phyloP scores from a whole-genome alignment of 2,888 invertebrate genomes.

The Epistrophe eligans region DNA sequence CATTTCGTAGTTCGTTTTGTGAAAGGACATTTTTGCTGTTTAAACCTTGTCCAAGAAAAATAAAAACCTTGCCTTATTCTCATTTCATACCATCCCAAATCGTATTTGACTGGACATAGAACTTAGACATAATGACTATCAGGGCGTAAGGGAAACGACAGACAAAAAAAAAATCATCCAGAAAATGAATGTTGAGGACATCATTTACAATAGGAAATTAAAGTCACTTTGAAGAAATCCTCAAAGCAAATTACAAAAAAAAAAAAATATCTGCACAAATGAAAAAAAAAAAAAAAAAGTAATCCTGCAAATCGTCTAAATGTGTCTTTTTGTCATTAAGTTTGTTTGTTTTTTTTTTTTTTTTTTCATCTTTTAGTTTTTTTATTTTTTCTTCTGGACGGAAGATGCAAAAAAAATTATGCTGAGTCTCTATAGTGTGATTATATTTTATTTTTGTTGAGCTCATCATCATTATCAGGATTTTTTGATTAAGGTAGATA shows the following conservation, averaged over 20 bases:
- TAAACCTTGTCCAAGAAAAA: conserved; percentile 19
- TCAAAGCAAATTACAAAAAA: conserved; percentile 60
- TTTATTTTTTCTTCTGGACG: background rate
- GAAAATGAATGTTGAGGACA: conserved; percentile 38
- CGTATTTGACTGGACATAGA: background rate
- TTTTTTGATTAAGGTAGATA: conserved; percentile 38
- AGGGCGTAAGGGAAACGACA: background rate
- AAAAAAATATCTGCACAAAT: background rate
- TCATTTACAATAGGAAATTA: conserved; percentile 65
- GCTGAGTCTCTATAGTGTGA: conserved; percentile 43
- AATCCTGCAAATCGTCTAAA: conserved; percentile 32
- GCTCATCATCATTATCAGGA: conserved; percentile 49
- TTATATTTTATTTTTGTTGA: conserved; percentile 50
- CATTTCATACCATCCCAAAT: conserved; percentile 7
- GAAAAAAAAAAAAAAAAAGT: conserved; percentile 2
- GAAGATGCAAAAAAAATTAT: conserved; percentile 7
- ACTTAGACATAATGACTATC: conserved; percentile 11
- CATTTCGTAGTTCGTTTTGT: conserved; percentile 61
- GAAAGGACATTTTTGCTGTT: conserved; percentile 50
- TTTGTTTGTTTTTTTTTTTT: conserved; percentile 3
- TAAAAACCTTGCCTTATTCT: background rate
- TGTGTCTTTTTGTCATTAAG: conserved; percentile 56
- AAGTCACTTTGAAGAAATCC: conserved; percentile 57
- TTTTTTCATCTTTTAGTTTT: too few species aligned
- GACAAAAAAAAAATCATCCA: background rate